Base-by-base conservation (phyloP, 2,797 vertebrate genomes). In the Miopithecus talapoin region DNA sequence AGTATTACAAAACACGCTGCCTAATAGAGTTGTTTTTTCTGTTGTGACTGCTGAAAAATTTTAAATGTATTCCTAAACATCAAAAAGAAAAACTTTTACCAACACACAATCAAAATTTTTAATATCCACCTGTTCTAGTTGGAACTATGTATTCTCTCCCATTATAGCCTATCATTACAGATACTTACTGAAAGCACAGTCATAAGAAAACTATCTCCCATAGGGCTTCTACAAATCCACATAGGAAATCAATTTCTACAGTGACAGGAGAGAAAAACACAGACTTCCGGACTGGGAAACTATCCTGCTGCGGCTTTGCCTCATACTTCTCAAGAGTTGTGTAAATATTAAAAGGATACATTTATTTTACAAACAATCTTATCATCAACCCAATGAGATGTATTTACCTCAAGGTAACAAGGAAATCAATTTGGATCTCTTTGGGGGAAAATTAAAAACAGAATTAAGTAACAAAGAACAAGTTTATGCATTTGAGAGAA, bases 181-280 rank as follows among this genome's bases (percentile, higher is more conserved):
- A 64, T 81, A 59, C 41, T 97, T 97, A 53, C 16, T 89, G 55
- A 96, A 93, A 59, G 76, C 10, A 97, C n/a, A 97, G 72, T 97
- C 83, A 41, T 64, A 94, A 95, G 57, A 88, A 98, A 98, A 93
- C 78, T 84, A 22, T 95, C 28, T 98, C 96, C 90, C 80, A 96
- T 93, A 50, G 95, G 48, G 50, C 26, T 94, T 88, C 94, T n/a
- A 90, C 86, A 97, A 95, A 98, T 98, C 83, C 68, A 98, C 89
- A 96, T 41, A 70, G 79, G 88, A 98, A 98, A 98, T 98, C 96
- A 92, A 94, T 98, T 97, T 98, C 81, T 97, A 1, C 86, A 78
- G 95, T 98, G 85, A 98, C 88, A 93, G 85, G 50, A 97, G 84
- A 98, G 57, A 36, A 96, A 98, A 98, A 85, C 80, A 96, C 94